Conservation (phyloP, 2,888 invertebrate genomes). For the Tholera decimalis region DNA sequence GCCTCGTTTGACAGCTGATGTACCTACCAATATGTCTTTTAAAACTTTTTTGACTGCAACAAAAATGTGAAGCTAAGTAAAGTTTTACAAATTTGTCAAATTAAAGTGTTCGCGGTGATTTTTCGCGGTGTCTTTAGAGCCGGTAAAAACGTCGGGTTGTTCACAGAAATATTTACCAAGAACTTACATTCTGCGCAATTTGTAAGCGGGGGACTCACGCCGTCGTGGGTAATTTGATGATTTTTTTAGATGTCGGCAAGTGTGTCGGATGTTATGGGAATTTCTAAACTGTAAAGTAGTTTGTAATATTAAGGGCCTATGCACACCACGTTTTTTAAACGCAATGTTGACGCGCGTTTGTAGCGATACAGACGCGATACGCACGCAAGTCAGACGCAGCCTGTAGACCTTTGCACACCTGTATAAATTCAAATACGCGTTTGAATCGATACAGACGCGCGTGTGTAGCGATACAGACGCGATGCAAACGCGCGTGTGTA, state of each 20-base stretch:
- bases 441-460: too few species aligned
- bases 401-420: too few species aligned
- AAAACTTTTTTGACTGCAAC: constrained; percentile 15
- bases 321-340: too few species aligned
- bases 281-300: constrained; percentile 11
- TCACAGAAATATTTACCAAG: constrained; percentile 59
- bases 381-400: too few species aligned
- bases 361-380: too few species aligned
- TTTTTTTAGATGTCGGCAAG: constrained; percentile 47
- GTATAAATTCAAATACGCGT: too few species aligned
- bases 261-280: constrained; percentile 33
- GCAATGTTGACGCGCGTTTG: too few species aligned
- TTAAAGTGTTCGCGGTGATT: constrained; percentile 64
- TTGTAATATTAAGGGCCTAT: background rate
- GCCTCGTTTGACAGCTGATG: constrained; percentile 33
- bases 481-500: too few species aligned
- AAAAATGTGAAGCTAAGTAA: constrained; percentile 46
- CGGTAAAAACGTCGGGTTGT: constrained; percentile 49
- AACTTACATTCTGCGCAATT: constrained; percentile 62
- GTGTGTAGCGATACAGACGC: too few species aligned
- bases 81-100: constrained; percentile 68
- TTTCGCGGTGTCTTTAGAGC: constrained; percentile 51
- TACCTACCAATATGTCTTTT: constrained; percentile 16
- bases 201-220: constrained; percentile 51
- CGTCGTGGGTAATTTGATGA: constrained; percentile 46